Conservation (phyloP, 2,888 invertebrate genomes). For the Dusona sp. region DNA sequence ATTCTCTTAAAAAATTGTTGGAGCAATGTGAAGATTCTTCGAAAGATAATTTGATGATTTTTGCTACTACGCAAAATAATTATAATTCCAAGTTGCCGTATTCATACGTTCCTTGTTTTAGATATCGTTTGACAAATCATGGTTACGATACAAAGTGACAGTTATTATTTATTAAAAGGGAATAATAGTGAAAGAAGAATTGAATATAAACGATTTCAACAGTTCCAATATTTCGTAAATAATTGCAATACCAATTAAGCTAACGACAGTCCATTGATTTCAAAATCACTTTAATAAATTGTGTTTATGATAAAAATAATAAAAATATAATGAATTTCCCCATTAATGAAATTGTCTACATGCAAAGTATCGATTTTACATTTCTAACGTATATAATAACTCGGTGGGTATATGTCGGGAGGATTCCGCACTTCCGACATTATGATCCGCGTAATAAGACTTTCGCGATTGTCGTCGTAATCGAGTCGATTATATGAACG, state of each 20-base stretch:
- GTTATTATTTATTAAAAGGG: background rate
- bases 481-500: conserved; percentile 50
- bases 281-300: background rate
- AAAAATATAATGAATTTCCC: background rate
- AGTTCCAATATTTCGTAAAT: background rate
- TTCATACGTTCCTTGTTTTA: too few species aligned
- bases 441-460: conserved; percentile 46
- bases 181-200: background rate
- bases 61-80: too few species aligned
- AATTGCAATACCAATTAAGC: background rate
- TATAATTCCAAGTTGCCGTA: too few species aligned
- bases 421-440: conserved; percentile 58
- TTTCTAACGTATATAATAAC: conserved; percentile 29
- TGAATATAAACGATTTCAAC: background rate
- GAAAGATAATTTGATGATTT: too few species aligned
- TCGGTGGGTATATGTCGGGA: conserved; percentile 3
- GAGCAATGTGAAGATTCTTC: too few species aligned
- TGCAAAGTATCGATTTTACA: background rate
- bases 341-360: background rate
- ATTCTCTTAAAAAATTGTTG: too few species aligned
- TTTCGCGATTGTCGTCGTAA: conserved; percentile 63
- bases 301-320: background rate
- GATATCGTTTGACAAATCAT: too few species aligned
- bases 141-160: too few species aligned
- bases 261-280: background rate